A percentile compares a stretch with the other conserved stretches of the same genome.
These are phyloP conservation scores for Bimastos eiseni DNA, from an alignment of 2,888 invertebrate species.

Conservation along the genomic window DNA sequence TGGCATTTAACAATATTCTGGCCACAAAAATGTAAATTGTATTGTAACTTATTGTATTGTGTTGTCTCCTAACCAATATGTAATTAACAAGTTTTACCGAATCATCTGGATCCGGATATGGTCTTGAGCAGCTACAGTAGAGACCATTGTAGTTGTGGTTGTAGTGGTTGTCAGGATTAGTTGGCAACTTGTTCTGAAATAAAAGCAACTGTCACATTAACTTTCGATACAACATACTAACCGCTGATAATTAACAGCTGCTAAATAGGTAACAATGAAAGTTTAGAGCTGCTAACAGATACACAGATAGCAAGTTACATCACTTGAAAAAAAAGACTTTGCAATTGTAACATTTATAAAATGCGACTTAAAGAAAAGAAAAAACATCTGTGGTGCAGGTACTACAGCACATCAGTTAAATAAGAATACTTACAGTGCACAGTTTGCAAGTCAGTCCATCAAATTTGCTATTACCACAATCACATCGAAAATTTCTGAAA, in stretches of 20 bases:
- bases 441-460: constrained; percentile 69
- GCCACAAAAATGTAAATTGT: neutral
- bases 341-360: too few species aligned
- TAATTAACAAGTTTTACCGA: constrained; percentile 54
- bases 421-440: constrained; percentile 65
- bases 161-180: constrained; percentile 74
- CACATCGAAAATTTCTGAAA: constrained; percentile 84
- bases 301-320: too few species aligned
- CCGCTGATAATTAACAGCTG: neutral
- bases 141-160: constrained; percentile 92
- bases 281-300: neutral
- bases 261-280: neutral
- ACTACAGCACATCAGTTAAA: neutral
- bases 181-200: constrained; percentile 51
- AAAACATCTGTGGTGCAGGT: neutral
- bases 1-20: neutral
- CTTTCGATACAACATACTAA: neutral
- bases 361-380: neutral
- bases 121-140: constrained; percentile 87
- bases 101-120: constrained; percentile 91
- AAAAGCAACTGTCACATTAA: neutral
- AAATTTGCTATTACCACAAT: constrained; percentile 78
- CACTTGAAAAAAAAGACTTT: too few species aligned
- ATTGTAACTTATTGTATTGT: constrained; percentile 71
- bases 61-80: constrained; percentile 84